Evolutionary conservation across 2,113 vertebrate genomes (phyloP).

Genomic region (Ammodramus savannarum): DNA sequence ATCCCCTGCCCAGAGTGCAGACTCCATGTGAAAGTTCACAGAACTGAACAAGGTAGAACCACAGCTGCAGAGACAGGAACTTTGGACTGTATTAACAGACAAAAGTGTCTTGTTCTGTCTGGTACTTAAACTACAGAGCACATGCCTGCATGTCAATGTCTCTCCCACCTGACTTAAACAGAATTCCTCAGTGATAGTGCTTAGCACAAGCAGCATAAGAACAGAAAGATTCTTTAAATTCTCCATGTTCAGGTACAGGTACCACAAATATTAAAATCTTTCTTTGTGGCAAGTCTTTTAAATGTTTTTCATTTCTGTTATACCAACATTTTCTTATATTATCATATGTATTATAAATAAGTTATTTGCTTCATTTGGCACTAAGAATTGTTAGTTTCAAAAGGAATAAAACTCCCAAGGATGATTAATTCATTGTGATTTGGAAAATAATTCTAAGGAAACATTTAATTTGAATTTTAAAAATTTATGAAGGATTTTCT

Average conservation of each 20-base stretch:
- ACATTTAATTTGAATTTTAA: background rate
- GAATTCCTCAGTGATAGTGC: rapidly evolving
- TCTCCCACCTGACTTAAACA: background rate
- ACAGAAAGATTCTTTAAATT: background rate
- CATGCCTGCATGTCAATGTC: background rate
- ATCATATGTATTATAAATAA: background rate
- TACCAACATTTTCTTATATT: background rate
- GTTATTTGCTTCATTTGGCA: background rate
- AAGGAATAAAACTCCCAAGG: background rate
- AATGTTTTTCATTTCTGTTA: background rate
- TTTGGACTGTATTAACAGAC: background rate
- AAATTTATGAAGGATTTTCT: background rate
- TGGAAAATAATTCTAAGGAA: constrained; percentile 7
- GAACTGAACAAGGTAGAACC: background rate
- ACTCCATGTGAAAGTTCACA: background rate
- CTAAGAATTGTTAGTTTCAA: background rate
- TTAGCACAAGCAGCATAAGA: background rate
- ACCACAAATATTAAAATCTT: background rate
- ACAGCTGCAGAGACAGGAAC: background rate
- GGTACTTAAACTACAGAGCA: background rate
- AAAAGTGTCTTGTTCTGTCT: background rate
- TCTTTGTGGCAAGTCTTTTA: background rate
- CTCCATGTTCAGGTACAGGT: background rate
- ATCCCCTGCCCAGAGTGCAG: background rate
- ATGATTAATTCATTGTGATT: background rate